phyloP scores from a whole-genome alignment of 2,888 invertebrate genomes.

The Carpatolechia fugitivella region DNA sequence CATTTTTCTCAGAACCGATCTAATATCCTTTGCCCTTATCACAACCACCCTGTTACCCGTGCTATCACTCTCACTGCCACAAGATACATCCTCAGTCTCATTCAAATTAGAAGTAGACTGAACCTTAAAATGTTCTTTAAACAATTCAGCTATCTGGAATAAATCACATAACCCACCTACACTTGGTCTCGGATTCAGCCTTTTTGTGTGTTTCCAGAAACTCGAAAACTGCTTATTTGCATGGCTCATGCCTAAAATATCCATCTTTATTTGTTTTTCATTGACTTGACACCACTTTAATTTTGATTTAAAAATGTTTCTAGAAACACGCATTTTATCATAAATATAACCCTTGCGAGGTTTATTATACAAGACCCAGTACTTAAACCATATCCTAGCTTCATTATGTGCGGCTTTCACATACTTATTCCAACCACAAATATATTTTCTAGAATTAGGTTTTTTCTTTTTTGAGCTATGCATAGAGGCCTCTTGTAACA shows the following conservation, averaged over 20 bases:
- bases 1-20: too few relatives aligned
- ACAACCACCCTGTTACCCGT: too few relatives aligned
- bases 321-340: slow-evolving; percentile 15
- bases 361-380: background rate
- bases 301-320: too few relatives aligned
- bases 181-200: slow-evolving; percentile 15
- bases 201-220: slow-evolving; percentile 24
- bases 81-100: background rate
- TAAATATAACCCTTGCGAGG: background rate
- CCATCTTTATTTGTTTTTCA: too few relatives aligned
- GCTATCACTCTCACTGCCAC: too few relatives aligned
- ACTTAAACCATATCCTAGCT: slow-evolving; percentile 3
- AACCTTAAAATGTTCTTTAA: background rate
- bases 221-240: too few relatives aligned
- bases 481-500: background rate
- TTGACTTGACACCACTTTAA: too few relatives aligned
- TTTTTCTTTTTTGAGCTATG: background rate
- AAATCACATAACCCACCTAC: background rate
- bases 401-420: slow-evolving; percentile 6
- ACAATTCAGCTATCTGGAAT: background rate
- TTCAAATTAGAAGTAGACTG: background rate
- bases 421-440: slow-evolving; percentile 15
- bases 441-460: background rate
- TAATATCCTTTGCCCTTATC: too few relatives aligned
- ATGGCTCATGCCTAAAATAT: too few relatives aligned